Evolutionary conservation across 2,888 invertebrate genomes (phyloP).

Genomic region (Peribatodes rhomboidaria): DNA sequence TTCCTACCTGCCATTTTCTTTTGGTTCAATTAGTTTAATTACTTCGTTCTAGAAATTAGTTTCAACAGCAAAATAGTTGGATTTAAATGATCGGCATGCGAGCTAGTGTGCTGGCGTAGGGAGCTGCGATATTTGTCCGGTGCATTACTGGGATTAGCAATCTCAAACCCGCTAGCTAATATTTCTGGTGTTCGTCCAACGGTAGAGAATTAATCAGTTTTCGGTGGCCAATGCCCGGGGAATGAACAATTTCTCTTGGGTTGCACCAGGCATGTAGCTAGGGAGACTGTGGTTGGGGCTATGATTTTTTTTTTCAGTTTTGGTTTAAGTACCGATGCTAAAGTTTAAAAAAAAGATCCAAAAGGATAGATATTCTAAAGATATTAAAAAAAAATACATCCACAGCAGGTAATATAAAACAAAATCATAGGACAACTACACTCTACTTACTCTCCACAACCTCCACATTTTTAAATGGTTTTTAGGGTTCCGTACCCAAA

Average conservation of each 20-base stretch:
- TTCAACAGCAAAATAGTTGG: conserved; percentile 49
- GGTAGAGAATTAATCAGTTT: conserved; percentile 82
- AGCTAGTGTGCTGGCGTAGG: conserved; percentile 61
- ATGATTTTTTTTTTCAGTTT: too few relatives aligned
- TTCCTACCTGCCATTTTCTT: too few relatives aligned
- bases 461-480: too few relatives aligned
- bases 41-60: conserved; percentile 5
- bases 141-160: conserved; percentile 86
- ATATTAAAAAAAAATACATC: too few relatives aligned
- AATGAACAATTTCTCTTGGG: conserved; percentile 60
- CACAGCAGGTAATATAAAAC: too few relatives aligned
- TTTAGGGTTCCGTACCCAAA: too few relatives aligned
- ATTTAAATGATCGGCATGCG: conserved; percentile 64
- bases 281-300: conserved; percentile 28
- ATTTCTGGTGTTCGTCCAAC: conserved; percentile 78
- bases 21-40: not conserved
- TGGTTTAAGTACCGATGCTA: too few relatives aligned
- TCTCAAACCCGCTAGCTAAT: conserved; percentile 81
- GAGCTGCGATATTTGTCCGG: conserved; percentile 79
- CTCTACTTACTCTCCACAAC: too few relatives aligned
- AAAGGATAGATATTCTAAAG: too few relatives aligned
- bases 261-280: conserved; percentile 27
- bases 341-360: too few relatives aligned
- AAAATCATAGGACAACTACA: too few relatives aligned
- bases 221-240: conserved; percentile 60